Evolutionary conservation across 2,888 invertebrate genomes (phyloP).

Genomic region (Andrena chrysosceles): DNA sequence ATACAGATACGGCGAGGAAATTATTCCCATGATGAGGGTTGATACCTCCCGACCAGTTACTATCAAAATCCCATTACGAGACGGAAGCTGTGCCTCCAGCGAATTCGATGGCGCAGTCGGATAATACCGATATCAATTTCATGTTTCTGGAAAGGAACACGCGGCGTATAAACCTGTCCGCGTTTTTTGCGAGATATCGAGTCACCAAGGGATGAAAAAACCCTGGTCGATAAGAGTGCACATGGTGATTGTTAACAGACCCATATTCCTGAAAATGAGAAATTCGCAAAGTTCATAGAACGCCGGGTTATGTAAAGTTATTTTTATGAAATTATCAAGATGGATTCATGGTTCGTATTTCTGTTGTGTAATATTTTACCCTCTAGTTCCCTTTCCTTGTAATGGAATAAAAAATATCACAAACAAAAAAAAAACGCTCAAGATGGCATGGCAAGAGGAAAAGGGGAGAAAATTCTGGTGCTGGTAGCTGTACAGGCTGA

Average conservation of each 20-base stretch:
- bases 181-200: neutral
- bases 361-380: too few species aligned
- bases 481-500: neutral
- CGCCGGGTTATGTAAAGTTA: too few species aligned
- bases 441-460: neutral
- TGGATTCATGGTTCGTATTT: too few species aligned
- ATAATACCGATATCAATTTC: slow-evolving; percentile 75
- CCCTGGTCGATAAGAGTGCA: neutral
- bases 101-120: slow-evolving; percentile 64
- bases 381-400: neutral
- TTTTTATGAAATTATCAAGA: too few species aligned
- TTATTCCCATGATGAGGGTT: slow-evolving; percentile 58
- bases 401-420: slow-evolving; percentile 1
- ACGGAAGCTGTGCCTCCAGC: slow-evolving; percentile 64
- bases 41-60: slow-evolving; percentile 63
- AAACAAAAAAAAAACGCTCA: neutral
- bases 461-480: neutral
- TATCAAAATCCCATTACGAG: slow-evolving; percentile 76
- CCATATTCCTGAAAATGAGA: neutral
- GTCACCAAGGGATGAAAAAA: neutral
- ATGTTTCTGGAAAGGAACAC: slow-evolving; percentile 59
- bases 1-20: slow-evolving; percentile 61
- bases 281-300: too few species aligned
- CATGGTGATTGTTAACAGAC: neutral
- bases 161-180: slow-evolving; percentile 31